Evolutionary conservation across 2,113 vertebrate genomes (phyloP).

Genomic region (Antennarius striatus): DNA sequence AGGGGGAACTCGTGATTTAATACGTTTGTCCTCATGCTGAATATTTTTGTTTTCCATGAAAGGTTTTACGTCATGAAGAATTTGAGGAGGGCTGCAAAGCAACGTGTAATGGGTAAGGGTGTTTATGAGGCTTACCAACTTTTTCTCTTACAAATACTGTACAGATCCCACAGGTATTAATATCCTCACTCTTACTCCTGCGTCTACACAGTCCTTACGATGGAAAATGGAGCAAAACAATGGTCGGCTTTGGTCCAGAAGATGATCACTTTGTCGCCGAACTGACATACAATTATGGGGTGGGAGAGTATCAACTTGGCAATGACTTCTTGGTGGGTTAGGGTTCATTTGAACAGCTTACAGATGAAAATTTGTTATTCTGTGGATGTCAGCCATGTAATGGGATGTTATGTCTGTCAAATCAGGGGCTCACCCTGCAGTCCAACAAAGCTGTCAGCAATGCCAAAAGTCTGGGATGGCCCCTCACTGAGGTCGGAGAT

Average conservation of each 20-base stretch:
- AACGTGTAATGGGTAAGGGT: slow-evolving; percentile 88
- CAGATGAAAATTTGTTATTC: not conserved
- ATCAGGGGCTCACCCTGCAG: slow-evolving; percentile 89
- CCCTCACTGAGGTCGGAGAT: slow-evolving; percentile 81
- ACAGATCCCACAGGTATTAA: not conserved
- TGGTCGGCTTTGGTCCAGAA: slow-evolving; percentile 95
- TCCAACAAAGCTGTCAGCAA: slow-evolving; percentile 90
- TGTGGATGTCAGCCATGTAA: not conserved
- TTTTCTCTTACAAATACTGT: slow-evolving; percentile 8
- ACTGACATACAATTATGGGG: slow-evolving; percentile 95
- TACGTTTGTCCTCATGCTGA: not conserved
- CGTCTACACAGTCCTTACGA: slow-evolving; percentile 87
- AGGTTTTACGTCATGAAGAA: slow-evolving; percentile 95
- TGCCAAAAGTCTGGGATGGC: slow-evolving; percentile 87
- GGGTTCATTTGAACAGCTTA: not conserved
- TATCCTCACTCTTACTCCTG: not conserved
- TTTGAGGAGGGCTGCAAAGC: slow-evolving; percentile 98
- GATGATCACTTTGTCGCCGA: slow-evolving; percentile 94
- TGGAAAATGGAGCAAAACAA: slow-evolving; percentile 99
- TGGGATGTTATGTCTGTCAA: not conserved
- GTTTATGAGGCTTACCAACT: slow-evolving; percentile 3
- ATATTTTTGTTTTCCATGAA: not conserved
- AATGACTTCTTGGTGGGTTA: slow-evolving; percentile 93
- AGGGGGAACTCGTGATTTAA: not conserved
- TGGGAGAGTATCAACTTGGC: slow-evolving; percentile 89